Evolutionary conservation across 1,140 invertebrate species (phyloP).

Genomic region (Drosophila yakuba): DNA sequence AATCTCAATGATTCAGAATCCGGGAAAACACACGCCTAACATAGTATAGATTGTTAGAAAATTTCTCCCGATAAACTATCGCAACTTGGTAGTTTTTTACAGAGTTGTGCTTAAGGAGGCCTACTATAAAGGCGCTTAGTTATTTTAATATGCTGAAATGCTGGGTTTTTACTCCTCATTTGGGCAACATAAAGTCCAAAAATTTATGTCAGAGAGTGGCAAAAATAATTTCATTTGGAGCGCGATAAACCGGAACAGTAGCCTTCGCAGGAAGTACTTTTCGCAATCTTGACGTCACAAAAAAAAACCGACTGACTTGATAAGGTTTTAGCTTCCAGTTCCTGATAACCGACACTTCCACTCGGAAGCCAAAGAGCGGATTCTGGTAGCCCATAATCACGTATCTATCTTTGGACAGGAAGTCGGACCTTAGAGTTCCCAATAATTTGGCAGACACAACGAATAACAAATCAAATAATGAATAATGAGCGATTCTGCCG

Average conservation of each 20-base stretch:
- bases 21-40: too few species aligned
- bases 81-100: too few species aligned
- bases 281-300: constrained; percentile 14
- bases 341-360: neutral
- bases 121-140: too few species aligned
- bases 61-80: too few species aligned
- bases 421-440: constrained; percentile 14
- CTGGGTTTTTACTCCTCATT: neutral
- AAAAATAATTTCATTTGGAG: too few species aligned
- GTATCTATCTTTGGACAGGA: constrained; percentile 6
- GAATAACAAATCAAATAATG: constrained; percentile 43
- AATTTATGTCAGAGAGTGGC: too few species aligned
- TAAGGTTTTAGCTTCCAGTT: neutral
- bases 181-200: neutral
- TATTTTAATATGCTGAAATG: neutral
- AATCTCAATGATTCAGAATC: constrained; percentile 5
- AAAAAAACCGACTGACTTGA: constrained; percentile 1
- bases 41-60: neutral
- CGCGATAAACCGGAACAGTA: neutral
- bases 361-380: constrained; percentile 1
- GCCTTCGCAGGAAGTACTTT: neutral
- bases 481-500: constrained; percentile 61
- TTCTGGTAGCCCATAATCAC: constrained; percentile 5
- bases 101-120: too few species aligned
- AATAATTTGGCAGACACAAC: constrained; percentile 18